phyloP scores from a whole-genome alignment of 2,113 vertebrate genomes.

The Spea bombifrons region DNA sequence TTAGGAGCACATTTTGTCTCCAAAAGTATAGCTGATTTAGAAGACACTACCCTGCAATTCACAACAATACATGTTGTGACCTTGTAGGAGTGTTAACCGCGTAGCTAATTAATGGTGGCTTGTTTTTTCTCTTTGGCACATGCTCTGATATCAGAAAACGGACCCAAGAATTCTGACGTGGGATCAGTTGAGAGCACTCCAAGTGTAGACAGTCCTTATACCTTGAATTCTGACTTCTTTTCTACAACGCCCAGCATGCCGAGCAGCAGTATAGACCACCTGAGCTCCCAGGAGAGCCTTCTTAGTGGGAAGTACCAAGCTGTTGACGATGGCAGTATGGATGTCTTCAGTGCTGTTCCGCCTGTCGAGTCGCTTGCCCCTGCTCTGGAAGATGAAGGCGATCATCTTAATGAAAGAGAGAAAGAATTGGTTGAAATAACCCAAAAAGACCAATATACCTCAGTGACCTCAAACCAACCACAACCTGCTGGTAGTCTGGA shows the following conservation, averaged over 20 bases:
- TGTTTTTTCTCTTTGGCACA: not conserved
- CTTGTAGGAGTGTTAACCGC: no score
- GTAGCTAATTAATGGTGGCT: no score
- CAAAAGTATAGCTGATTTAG: no score
- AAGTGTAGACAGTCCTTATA: slow-evolving; percentile 68
- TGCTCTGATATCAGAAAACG: slow-evolving; percentile 56
- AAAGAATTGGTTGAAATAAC: not conserved
- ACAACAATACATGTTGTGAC: no score
- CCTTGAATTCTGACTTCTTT: slow-evolving; percentile 68
- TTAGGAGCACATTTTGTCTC: no score
- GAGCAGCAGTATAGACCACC: slow-evolving; percentile 67
- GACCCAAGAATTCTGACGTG: slow-evolving; percentile 49
- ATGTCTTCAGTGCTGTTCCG: slow-evolving; percentile 61
- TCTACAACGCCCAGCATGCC: slow-evolving; percentile 68
- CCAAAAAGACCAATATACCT: not conserved
- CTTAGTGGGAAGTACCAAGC: slow-evolving; percentile 55
- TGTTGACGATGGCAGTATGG: slow-evolving; percentile 48
- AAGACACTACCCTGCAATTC: no score
- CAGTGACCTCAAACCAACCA: not conserved
- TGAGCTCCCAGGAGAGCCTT: slow-evolving; percentile 69
- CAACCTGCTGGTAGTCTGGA: not conserved
- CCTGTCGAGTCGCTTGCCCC: slow-evolving; percentile 50
- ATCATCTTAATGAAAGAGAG: not conserved
- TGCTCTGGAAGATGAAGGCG: not conserved
- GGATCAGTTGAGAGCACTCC: slow-evolving; percentile 66